phyloP scores from a whole-genome alignment of 2,113 vertebrate species.

The Lamprologus tigripictilis region DNA sequence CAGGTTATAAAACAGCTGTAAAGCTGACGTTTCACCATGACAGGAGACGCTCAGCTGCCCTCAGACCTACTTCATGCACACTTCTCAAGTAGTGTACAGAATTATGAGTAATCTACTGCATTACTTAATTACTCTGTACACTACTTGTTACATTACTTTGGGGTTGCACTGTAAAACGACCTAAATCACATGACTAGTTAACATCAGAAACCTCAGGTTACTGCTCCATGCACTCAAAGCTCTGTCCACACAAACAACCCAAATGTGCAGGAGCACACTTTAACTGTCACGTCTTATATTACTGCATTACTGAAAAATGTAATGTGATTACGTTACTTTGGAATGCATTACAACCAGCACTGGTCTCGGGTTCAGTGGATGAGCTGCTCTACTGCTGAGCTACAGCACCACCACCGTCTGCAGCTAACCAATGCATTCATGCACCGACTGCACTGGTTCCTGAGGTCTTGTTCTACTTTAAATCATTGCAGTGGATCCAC shows the following conservation, averaged over 20 bases:
- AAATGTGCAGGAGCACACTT: background rate
- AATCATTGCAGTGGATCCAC: background rate
- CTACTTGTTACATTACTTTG: background rate
- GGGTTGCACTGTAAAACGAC: background rate
- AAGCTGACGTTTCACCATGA: background rate
- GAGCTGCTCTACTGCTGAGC: background rate
- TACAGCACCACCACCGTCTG: background rate
- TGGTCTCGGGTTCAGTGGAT: background rate
- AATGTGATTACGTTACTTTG: background rate
- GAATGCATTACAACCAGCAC: background rate
- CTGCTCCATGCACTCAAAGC: background rate
- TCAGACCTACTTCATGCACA: background rate
- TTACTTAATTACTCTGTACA: background rate
- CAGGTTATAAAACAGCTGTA: background rate
- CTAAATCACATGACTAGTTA: background rate
- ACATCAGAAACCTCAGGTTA: background rate
- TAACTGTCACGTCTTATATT: background rate
- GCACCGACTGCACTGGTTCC: background rate
- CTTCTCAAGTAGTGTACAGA: background rate
- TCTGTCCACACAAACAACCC: background rate
- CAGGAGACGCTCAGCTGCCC: background rate
- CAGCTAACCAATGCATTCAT: background rate
- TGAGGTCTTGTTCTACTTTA: background rate
- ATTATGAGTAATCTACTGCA: background rate
- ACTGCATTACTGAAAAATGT: background rate